Evolutionary conservation across 1,140 invertebrate genomes (phyloP), one percentile per base, ranked within the genome.

Genomic region (Cardiocondyla obscurior): DNA sequence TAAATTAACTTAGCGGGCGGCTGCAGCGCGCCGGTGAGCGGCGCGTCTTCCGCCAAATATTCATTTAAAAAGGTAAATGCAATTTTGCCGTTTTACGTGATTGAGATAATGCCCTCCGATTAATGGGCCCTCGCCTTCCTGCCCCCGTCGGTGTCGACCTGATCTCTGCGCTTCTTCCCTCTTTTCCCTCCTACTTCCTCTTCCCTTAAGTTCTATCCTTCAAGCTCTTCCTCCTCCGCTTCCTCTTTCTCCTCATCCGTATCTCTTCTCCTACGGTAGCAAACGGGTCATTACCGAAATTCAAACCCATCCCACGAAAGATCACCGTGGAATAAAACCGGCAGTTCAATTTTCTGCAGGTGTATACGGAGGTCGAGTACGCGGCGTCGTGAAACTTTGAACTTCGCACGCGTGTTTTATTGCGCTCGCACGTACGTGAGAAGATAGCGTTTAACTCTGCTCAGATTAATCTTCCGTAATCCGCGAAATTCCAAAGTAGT

Each of bases 61-160:
- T 94, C 93, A 94, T 94, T 94, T 94, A 94, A 94, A 94, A 94
- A 94, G 93, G 93, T 94, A 94, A 94, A 94, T 94, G 93, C 93
- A 94, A 94, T 94, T 94, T 94, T 92, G 92, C 92, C 90, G 92
- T 94, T 94, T 94, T 94, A 94, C 93, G 93, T 94, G 93, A 94
- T 94, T 94, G 92, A 94, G 93, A 94, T 94, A 94, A 94, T 94
- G 93, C 92, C 90, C 89, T 87, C 92, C 92, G 93, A 94, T 94
- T 94, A 94, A 94, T 93, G 92, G 89, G 85, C 90, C 84, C 82
- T 85, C 82, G 70, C 62, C 53, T 51, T 60, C 51, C 44, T 57
- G 55, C 46, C 82, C 51, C 69, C 39, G 62, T 57, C 62, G 53
- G 58, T 72, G 58, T 46, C 55, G 60, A 60, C 49, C 42, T 25